A percentile compares a stretch with the other conserved stretches of the same genome.
Evolutionary conservation across 2,113 vertebrate genomes (phyloP).

Genomic region (Polypterus senegalus): DNA sequence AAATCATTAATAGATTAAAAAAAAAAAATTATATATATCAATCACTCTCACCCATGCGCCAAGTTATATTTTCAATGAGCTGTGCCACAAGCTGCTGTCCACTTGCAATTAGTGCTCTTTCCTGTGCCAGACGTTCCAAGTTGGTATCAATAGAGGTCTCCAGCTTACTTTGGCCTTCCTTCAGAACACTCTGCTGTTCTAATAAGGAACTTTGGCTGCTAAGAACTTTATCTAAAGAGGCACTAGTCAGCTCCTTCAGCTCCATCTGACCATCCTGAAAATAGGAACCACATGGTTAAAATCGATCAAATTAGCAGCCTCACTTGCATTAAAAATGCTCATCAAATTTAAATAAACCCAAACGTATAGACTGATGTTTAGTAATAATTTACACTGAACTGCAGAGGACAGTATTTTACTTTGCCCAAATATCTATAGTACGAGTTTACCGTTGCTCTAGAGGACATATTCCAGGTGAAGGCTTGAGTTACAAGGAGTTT

Average conservation of each 20-base stretch:
- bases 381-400: too few species aligned
- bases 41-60: constrained; percentile 47
- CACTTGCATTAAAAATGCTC: too few species aligned
- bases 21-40: too few species aligned
- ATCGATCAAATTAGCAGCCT: too few species aligned
- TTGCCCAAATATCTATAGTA: too few species aligned
- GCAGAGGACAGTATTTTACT: too few species aligned
- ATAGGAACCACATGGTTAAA: background rate
- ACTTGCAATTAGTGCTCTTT: constrained; percentile 48
- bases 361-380: too few species aligned
- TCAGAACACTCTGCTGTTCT: constrained; percentile 47
- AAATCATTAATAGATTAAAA: too few species aligned
- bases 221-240: constrained; percentile 46
- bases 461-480: too few species aligned
- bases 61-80: constrained; percentile 46
- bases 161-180: constrained; percentile 44
- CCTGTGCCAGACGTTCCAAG: constrained; percentile 39
- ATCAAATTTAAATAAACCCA: too few species aligned
- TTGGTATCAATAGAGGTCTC: constrained; percentile 40
- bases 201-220: constrained; percentile 48
- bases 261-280: constrained; percentile 55
- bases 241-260: constrained; percentile 35
- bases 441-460: too few species aligned
- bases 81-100: constrained; percentile 46
- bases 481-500: too few species aligned